Conservation (phyloP, 2,888 invertebrate genomes). For the Ormia ochracea region DNA sequence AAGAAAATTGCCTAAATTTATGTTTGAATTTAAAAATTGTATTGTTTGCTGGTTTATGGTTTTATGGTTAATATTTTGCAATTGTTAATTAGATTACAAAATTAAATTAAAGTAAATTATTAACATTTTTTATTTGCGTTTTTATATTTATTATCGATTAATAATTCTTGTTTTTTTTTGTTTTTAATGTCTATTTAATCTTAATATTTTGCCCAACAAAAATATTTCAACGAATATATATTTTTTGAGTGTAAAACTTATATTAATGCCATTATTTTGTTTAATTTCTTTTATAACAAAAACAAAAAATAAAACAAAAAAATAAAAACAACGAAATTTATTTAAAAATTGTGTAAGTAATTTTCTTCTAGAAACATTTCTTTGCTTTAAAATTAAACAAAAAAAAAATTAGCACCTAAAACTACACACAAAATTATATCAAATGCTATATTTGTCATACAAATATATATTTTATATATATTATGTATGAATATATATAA, state of each 20-base stretch:
- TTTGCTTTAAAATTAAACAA: background rate
- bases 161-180: conserved; percentile 19
- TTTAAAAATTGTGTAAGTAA: conserved; percentile 71
- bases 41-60: no score
- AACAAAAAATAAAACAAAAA: no score
- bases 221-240: conserved; percentile 1
- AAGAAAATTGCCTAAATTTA: no score
- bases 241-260: conserved; percentile 1
- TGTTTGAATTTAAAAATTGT: no score
- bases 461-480: no score
- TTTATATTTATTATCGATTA: background rate
- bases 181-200: background rate
- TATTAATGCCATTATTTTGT: conserved; percentile 65
- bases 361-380: conserved; percentile 50
- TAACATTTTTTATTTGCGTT: no score
- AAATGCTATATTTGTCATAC: conserved; percentile 29
- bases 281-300: conserved; percentile 68
- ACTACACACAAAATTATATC: background rate
- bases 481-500: background rate
- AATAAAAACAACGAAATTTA: conserved; percentile 64
- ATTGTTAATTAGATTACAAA: no score
- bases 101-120: no score
- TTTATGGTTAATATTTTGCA: no score
- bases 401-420: conserved; percentile 2
- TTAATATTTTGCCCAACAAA: background rate